A percentile compares a stretch with the other conserved stretches of the same genome.
Evolutionary conservation across 1,140 invertebrate species (phyloP).

Genomic region (Bombus polaris): DNA sequence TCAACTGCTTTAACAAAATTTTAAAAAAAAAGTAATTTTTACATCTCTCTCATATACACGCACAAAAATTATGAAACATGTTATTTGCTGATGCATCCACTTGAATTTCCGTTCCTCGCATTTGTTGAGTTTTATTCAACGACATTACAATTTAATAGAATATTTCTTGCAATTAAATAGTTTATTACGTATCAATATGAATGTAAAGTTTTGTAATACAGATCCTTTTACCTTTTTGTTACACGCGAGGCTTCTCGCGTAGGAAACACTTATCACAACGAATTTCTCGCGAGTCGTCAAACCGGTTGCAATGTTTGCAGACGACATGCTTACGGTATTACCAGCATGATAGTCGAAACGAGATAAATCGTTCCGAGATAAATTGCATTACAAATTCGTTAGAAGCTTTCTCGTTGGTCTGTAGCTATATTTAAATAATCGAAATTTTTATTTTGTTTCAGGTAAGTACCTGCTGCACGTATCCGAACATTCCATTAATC

Average conservation of each 20-base stretch:
- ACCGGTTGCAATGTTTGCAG: neutral
- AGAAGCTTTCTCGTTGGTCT: neutral
- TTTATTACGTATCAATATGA: no score
- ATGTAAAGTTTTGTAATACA: no score
- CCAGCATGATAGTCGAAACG: neutral
- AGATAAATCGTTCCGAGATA: neutral
- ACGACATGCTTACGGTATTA: neutral
- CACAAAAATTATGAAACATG: neutral
- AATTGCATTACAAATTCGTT: neutral
- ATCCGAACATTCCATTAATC: neutral
- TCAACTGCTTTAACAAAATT: no score
- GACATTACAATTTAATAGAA: neutral
- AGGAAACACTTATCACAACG: neutral
- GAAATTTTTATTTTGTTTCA: conserved; percentile 53
- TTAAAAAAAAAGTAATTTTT: neutral
- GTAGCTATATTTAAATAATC: neutral
- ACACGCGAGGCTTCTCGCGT: neutral
- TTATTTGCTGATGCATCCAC: neutral
- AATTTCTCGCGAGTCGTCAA: conserved; percentile 1
- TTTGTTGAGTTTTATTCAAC: neutral
- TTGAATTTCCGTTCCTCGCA: neutral
- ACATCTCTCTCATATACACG: neutral
- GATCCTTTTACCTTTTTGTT: neutral
- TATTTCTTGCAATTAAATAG: neutral
- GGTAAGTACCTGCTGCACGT: conserved; percentile 54